These are phyloP conservation scores for Synergus umbraculus DNA, from an alignment of 2,888 invertebrate species.

Conservation along the genomic window DNA sequence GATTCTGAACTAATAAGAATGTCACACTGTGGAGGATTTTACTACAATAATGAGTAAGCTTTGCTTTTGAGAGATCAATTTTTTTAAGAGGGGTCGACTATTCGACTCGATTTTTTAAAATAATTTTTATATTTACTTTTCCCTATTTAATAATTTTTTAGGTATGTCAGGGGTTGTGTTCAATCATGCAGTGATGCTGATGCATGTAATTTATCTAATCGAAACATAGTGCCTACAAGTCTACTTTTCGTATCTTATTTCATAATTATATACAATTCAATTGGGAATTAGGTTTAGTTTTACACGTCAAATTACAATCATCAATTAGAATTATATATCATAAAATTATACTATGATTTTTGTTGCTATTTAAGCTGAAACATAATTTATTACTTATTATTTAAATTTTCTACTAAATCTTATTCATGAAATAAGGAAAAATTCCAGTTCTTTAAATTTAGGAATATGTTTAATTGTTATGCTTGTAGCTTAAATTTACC, in stretches of 20 bases:
- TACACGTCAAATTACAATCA: not conserved
- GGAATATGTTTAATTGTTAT: not conserved
- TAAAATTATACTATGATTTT: slow-evolving; percentile 1
- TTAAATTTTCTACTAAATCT: not conserved
- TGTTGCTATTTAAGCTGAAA: not conserved
- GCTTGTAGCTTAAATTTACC: not conserved
- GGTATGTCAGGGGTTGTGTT: slow-evolving; percentile 95
- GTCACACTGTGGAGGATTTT: slow-evolving; percentile 98
- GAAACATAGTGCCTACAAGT: not conserved
- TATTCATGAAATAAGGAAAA: not conserved
- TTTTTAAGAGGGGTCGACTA: not conserved
- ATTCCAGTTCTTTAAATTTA: not conserved
- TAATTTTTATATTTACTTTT: slow-evolving; percentile 8
- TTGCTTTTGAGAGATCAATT: not conserved
- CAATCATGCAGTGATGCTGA: slow-evolving; percentile 96
- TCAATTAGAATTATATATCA: not conserved
- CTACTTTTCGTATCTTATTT: slow-evolving; percentile 15
- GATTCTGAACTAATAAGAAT: slow-evolving; percentile 97
- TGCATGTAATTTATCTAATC: slow-evolving; percentile 85
- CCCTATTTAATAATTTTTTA: slow-evolving; percentile 71
- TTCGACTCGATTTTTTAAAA: too few species aligned
- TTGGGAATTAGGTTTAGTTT: not conserved
- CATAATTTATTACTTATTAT: not conserved
- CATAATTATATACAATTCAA: not conserved
- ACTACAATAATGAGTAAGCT: slow-evolving; percentile 88